phyloP scores from a whole-genome alignment of 2,797 vertebrate genomes.

The Hydrolagus colliei region DNA sequence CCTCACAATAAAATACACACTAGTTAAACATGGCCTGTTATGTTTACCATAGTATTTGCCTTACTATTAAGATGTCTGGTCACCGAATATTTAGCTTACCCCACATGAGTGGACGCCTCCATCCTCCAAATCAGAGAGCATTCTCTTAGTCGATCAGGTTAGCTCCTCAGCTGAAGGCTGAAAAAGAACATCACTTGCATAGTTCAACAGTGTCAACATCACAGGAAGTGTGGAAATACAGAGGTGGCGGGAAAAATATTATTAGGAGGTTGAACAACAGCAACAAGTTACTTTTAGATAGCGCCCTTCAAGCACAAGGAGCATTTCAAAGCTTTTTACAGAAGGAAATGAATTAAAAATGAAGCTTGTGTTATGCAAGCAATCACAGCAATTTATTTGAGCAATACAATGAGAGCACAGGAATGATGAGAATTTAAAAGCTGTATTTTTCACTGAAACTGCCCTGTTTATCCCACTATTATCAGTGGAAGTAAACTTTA shows the following conservation, averaged over 20 bases:
- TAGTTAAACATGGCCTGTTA: background rate
- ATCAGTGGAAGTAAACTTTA: background rate
- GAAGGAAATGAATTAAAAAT: no score
- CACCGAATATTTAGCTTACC: background rate
- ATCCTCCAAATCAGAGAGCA: background rate
- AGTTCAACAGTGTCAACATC: background rate
- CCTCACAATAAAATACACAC: no score
- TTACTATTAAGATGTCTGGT: background rate
- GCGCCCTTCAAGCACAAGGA: no score
- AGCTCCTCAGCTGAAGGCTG: background rate
- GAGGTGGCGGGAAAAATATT: background rate
- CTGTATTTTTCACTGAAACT: background rate
- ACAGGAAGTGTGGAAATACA: background rate
- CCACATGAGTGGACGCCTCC: background rate
- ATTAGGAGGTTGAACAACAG: background rate
- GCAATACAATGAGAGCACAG: no score
- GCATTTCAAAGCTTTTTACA: no score
- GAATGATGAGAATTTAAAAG: background rate
- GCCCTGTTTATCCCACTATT: background rate
- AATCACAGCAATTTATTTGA: no score
- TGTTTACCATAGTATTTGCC: no score
- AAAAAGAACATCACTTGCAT: background rate
- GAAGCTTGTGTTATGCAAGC: no score
- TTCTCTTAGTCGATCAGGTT: background rate
- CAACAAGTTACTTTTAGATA: no score